Base-by-base conservation (phyloP, 23 tunicate genomes). In the Ciona savignyi region DNA sequence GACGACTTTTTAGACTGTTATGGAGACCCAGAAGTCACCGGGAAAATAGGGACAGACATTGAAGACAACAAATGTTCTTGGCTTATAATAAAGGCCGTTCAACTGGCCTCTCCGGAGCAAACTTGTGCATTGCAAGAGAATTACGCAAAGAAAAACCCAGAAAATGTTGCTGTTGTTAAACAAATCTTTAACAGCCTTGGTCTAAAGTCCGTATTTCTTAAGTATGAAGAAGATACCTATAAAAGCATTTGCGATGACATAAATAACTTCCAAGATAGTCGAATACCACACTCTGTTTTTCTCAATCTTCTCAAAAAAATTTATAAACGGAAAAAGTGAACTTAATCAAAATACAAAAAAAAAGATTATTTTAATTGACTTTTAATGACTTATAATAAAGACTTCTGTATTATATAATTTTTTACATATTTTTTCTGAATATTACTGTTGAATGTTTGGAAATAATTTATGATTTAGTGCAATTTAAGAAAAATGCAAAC, bases 1-100 rank as follows among this genome's bases (percentile, higher is more conserved):
- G 99, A 94, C 75, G 99, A 94, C 35, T 88, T 35, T 65, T 34
- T 94, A 23, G 99, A 94, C 63, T 70, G 82, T 51, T 94, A 35
- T 33, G 99, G 99, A 22, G 85, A 94, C 64, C 95, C 99, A 23
- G 72, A 74, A 30, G 62, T 94, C 1, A 94, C 99, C 1, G 99
- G 99, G 11, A 94, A 94, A 75, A 83, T 94, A 29, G 99, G 99
- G 26, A 94, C 95, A 2, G 99, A 94, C 63, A 94, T 94, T 74
- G 95, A 94, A 75, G 90, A 83, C 34, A 88, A 79, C 27, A 94
- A 94, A 76, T 94, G 99, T 63, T 63, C 90, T 1, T 94, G 99
- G 99, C 68, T 94, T 19, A 83, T 94, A 23, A 68, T 94, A 6
- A 27, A 88, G 75, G 99, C 99, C 19, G 33, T 94, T 3, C 68